A percentile compares a stretch with the other conserved stretches of the same genome.
Evolutionary conservation across 2,888 invertebrate species (phyloP).

Genomic region (Ichneumoninae sp.): DNA sequence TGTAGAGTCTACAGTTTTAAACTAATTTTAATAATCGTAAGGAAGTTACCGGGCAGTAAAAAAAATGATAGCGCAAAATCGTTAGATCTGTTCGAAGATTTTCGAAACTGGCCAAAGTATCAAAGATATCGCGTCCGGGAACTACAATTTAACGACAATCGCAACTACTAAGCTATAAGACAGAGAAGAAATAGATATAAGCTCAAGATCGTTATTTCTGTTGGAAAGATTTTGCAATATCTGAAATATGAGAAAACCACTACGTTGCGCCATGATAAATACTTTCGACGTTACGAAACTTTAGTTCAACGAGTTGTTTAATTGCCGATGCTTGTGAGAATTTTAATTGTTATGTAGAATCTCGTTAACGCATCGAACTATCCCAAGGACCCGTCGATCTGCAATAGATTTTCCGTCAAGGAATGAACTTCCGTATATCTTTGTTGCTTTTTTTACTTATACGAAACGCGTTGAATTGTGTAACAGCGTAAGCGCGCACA

Average conservation of each 20-base stretch:
- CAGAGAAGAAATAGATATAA: background rate
- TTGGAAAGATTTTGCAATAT: background rate
- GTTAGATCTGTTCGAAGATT: background rate
- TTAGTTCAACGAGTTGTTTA: slow-evolving; percentile 6
- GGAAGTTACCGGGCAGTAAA: background rate
- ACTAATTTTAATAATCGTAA: background rate
- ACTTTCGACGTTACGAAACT: slow-evolving; percentile 12
- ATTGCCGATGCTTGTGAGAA: background rate
- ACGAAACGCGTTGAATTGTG: background rate
- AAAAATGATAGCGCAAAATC: background rate
- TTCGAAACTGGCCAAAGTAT: background rate
- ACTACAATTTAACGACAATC: background rate
- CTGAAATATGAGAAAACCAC: background rate
- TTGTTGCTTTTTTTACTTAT: background rate
- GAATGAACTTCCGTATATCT: slow-evolving; percentile 4
- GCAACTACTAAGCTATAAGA: background rate
- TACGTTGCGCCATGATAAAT: background rate
- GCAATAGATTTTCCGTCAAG: background rate
- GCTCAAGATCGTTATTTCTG: background rate
- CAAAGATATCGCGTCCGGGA: background rate
- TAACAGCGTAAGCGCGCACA: slow-evolving; percentile 17
- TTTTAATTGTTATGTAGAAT: background rate
- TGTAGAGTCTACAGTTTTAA: background rate
- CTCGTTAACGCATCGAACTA: slow-evolving; percentile 3
- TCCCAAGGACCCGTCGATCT: background rate